phyloP scores from a whole-genome alignment of 1,140 invertebrate species.

The Muscidifurax raptorellus region DNA sequence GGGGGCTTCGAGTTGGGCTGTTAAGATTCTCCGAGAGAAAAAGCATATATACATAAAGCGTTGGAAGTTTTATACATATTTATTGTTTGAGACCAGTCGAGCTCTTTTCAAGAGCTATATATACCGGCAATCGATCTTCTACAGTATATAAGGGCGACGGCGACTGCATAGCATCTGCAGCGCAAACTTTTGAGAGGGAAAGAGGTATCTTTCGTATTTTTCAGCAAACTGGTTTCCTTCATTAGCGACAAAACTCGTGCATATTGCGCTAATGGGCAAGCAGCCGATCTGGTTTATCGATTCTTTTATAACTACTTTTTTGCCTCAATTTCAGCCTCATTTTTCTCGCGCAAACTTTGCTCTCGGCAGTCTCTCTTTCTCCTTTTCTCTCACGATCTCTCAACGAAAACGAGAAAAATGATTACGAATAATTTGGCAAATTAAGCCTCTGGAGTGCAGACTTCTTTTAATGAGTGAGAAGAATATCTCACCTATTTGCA shows the following conservation, averaged over 20 bases:
- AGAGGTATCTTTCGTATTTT: conserved; percentile 45
- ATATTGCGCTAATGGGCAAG: conserved; percentile 49
- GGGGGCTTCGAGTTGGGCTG: neutral
- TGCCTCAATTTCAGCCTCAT: conserved; percentile 13
- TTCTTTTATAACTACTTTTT: conserved; percentile 46
- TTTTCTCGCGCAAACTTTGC: conserved; percentile 16
- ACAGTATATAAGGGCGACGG: too few relatives aligned
- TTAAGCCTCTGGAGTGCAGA: conserved; percentile 3
- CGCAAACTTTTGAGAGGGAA: conserved; percentile 17
- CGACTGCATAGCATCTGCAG: neutral
- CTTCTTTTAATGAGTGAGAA: conserved; percentile 16
- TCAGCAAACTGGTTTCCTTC: conserved; percentile 41
- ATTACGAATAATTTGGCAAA: conserved; percentile 47
- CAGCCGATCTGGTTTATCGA: conserved; percentile 49
- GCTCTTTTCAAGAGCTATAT: conserved; percentile 11
- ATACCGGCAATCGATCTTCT: conserved; percentile 34
- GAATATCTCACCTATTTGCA: conserved; percentile 20
- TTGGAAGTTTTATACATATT: conserved; percentile 44
- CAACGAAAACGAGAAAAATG: conserved; percentile 31
- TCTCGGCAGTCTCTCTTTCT: neutral
- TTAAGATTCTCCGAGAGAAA: neutral
- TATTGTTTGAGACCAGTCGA: conserved; percentile 27
- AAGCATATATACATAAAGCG: neutral
- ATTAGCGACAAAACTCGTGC: conserved; percentile 47
- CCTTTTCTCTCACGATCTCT: neutral